Base-by-base conservation (phyloP, 2,888 invertebrate species). In the Frankliniella intonsa region DNA sequence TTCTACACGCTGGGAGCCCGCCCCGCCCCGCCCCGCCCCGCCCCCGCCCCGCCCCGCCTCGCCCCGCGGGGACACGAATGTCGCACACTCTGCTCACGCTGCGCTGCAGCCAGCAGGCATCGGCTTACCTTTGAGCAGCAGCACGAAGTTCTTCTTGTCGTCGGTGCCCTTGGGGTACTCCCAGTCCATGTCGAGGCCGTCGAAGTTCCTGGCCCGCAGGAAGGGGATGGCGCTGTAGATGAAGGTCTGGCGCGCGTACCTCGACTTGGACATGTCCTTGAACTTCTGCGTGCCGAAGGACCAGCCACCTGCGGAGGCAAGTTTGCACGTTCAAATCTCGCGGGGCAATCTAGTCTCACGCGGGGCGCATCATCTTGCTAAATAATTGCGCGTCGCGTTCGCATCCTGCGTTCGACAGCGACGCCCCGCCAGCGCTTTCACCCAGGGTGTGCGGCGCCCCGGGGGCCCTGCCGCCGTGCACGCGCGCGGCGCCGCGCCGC, bases 201-300 rank as follows among this genome's bases (percentile, higher is more conserved):
- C 97, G 86, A 97, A 97, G 87, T 92, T 92, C 85, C 96, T 91
- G 86, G 95, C 94, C 81, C 97, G 90, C 84, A 97, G 90, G 90
- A 95, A 97, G 0, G 95, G 96, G 87, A 97, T 96, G 49, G 97
- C 94, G 79, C 96, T 96, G 90, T 96, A 97, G 88, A 97, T 96
- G 90, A 97, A 97, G 0, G 96, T 96, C 89, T 97, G 97, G 0
- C 97, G 91, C 0, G 96, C 92, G 88, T 97, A 97, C 81, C 97
- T 90, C 8, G 94, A 93, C 0, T 93, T 91, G 0, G 96, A 92
- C 94, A 97, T 94, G 84, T 97, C 96, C 89, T 97, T 97, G 90
- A 97, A 97, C 88, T 97, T 96, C 88, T 97, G 96, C 0, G 98
- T 98, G 76, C 98, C 98, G 88, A 98, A 98, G 0, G 97, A 97